A percentile compares a stretch with the other conserved stretches of the same genome.
Conservation (phyloP, 2,797 vertebrate genomes). For the Perdix hodgsoniae region DNA sequence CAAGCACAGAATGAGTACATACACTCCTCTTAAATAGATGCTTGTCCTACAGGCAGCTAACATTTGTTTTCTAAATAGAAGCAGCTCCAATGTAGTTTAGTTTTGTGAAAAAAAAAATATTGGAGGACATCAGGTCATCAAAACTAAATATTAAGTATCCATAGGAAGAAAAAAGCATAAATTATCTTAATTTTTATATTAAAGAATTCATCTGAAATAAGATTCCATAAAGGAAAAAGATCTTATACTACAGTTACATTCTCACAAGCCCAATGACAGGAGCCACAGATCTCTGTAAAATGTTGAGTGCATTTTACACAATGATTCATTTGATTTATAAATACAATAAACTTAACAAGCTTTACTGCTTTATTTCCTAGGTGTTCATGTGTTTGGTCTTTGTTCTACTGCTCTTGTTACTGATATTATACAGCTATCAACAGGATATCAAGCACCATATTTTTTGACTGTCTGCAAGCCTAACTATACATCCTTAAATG, state of each 20-base stretch:
- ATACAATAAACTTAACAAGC: slow-evolving; percentile 23
- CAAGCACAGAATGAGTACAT: neutral
- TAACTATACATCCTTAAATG: slow-evolving; percentile 93
- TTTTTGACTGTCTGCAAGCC: slow-evolving; percentile 98
- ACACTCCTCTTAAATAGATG: neutral
- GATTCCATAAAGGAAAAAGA: neutral
- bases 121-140: neutral
- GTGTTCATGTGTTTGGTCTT: slow-evolving; percentile 95
- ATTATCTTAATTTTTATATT: neutral
- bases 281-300: neutral
- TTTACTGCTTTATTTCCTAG: slow-evolving; percentile 75
- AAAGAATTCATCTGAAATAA: neutral
- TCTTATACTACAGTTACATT: neutral
- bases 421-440: slow-evolving; percentile 95
- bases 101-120: neutral
- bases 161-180: neutral
- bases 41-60: neutral
- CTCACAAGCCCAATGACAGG: neutral
- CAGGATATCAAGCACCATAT: slow-evolving; percentile 94
- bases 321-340: neutral
- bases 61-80: neutral
- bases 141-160: neutral
- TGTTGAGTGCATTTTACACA: neutral
- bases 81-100: neutral
- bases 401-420: slow-evolving; percentile 97